Percentiles rank a stretch among this genome's conserved stretches.
These are phyloP conservation scores for Lophochroa leadbeateri DNA, from an alignment of 2,113 vertebrate species.

Conservation along the genomic window DNA sequence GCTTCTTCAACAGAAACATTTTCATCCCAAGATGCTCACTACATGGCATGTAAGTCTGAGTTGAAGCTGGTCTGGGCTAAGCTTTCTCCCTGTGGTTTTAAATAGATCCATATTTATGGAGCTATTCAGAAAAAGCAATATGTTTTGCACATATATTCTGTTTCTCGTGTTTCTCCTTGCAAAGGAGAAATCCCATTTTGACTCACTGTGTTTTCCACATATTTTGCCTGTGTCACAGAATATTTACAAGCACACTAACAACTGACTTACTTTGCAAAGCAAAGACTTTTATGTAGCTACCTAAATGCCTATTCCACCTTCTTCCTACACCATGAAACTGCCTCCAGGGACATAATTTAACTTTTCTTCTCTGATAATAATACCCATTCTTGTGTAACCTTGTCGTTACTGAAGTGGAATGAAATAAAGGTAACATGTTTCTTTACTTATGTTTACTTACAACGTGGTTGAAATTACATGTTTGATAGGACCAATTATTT, in stretches of 20 bases:
- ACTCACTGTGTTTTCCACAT: constrained; percentile 6
- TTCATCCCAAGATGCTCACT: not conserved
- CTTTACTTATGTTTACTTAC: not conserved
- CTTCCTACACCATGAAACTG: not conserved
- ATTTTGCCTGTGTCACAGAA: not conserved
- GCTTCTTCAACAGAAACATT: not conserved
- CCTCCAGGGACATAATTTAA: not conserved
- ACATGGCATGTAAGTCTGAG: not conserved
- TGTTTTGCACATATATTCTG: not conserved
- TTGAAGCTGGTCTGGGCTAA: not conserved
- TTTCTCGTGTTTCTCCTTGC: constrained; percentile 1
- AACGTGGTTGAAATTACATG: not conserved
- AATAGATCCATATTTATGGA: constrained; percentile 39
- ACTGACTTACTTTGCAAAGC: not conserved
- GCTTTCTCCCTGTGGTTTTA: not conserved
- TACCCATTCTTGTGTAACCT: not conserved
- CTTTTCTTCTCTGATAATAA: not conserved
- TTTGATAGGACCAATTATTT: not conserved
- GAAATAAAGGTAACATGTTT: not conserved
- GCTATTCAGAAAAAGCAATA: not conserved
- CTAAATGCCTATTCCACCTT: not conserved
- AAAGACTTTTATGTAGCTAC: not conserved
- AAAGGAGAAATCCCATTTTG: constrained; percentile 10
- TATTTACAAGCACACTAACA: not conserved
- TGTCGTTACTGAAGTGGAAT: not conserved